Evolutionary conservation across 2,113 vertebrate species (phyloP).

Genomic region (Meriones unguiculatus): DNA sequence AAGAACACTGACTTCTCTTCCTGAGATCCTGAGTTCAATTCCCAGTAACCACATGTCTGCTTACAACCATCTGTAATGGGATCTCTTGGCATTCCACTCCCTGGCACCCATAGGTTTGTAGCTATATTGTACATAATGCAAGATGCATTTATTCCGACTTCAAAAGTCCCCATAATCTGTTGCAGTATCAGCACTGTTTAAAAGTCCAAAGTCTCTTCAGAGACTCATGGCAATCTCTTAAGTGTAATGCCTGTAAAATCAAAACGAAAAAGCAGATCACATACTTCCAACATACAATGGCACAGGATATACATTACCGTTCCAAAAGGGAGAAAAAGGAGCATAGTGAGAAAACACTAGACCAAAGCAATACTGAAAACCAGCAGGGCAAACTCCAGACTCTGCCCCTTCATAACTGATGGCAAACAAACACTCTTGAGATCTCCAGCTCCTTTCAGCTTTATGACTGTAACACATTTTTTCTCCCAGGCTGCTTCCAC

Average conservation of each 20-base stretch:
- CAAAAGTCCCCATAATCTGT: neutral
- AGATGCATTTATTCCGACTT: neutral
- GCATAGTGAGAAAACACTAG: neutral
- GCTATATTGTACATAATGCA: neutral
- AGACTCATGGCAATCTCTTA: neutral
- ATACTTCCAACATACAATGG: neutral
- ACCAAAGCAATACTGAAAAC: neutral
- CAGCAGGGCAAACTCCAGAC: neutral
- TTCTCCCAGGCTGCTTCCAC: neutral
- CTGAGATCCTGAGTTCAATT: neutral
- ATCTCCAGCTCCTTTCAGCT: neutral
- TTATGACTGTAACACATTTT: neutral
- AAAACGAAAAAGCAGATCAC: neutral
- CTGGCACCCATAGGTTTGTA: neutral
- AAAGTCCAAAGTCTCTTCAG: neutral
- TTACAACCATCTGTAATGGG: neutral
- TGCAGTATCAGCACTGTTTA: neutral
- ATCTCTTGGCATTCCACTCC: neutral
- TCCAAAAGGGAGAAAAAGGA: neutral
- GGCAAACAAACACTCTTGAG: neutral
- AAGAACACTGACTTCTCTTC: neutral
- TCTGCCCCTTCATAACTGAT: neutral
- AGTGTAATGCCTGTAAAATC: neutral
- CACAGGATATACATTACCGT: neutral
- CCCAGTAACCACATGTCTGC: neutral